Evolutionary conservation across 2,888 invertebrate genomes (phyloP).

Genomic region (Thymelicus lineola): DNA sequence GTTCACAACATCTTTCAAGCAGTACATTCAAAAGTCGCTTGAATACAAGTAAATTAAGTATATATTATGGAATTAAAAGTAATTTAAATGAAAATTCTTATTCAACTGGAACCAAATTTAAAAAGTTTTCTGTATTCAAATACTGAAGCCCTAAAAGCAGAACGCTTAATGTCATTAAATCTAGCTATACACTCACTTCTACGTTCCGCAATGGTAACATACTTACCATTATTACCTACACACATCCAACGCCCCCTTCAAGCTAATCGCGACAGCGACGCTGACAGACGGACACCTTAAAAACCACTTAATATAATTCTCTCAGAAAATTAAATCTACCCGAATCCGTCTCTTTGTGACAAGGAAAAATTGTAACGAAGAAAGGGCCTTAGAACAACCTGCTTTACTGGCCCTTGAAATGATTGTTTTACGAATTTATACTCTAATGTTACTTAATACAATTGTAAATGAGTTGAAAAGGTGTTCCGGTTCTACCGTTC

Average conservation of each 20-base stretch:
- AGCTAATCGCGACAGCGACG: slow-evolving; percentile 39
- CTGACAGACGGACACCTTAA: slow-evolving; percentile 48
- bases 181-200: too few species aligned
- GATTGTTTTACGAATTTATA: slow-evolving; percentile 4
- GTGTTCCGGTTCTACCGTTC: neutral
- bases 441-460: neutral
- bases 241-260: slow-evolving; percentile 14
- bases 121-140: too few species aligned
- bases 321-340: slow-evolving; percentile 68
- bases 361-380: slow-evolving; percentile 78
- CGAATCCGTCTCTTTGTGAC: slow-evolving; percentile 72
- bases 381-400: slow-evolving; percentile 65
- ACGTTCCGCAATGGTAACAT: neutral
- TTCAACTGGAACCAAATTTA: too few species aligned
- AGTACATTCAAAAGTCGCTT: too few species aligned
- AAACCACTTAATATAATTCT: slow-evolving; percentile 60
- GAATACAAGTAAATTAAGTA: too few species aligned
- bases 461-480: neutral
- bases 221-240: slow-evolving; percentile 9
- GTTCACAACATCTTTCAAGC: too few species aligned
- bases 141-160: too few species aligned
- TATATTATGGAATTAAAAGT: too few species aligned
- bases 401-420: slow-evolving; percentile 54
- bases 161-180: too few species aligned
- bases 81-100: too few species aligned